Percentiles rank a stretch among this genome's conserved stretches.
Evolutionary conservation across 1,140 invertebrate species (phyloP).

Genomic region (Tetramorium alpestre): DNA sequence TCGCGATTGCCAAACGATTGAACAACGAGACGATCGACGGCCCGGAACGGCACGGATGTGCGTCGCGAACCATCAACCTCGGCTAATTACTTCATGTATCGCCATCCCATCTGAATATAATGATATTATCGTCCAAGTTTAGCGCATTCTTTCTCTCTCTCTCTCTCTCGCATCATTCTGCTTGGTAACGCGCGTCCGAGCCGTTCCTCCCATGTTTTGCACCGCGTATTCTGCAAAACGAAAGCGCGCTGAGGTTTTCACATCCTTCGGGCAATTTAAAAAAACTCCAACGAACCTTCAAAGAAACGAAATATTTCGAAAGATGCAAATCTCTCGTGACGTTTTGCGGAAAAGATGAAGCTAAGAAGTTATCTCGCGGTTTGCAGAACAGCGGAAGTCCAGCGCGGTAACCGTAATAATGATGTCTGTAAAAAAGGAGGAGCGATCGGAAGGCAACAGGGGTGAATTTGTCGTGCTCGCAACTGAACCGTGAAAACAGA

Average conservation of each 20-base stretch:
- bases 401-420: neutral
- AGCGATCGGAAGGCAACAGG: neutral
- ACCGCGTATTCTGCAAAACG: slow-evolving; percentile 34
- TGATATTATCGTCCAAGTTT: slow-evolving; percentile 46
- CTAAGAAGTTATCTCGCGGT: neutral
- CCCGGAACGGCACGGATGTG: slow-evolving; percentile 18
- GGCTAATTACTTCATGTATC: slow-evolving; percentile 39
- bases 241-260: neutral
- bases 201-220: slow-evolving; percentile 22
- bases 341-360: neutral
- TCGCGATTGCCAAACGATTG: neutral
- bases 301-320: neutral
- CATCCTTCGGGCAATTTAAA: neutral
- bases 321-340: neutral
- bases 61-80: slow-evolving; percentile 20
- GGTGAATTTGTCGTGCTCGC: slow-evolving; percentile 50
- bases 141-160: slow-evolving; percentile 12
- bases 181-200: slow-evolving; percentile 3
- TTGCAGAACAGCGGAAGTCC: slow-evolving; percentile 33
- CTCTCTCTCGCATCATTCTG: slow-evolving; percentile 8
- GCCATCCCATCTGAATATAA: slow-evolving; percentile 48
- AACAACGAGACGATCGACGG: slow-evolving; percentile 28
- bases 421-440: slow-evolving; percentile 3
- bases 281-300: neutral
- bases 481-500: slow-evolving; percentile 31